Conservation (phyloP, 2,113 vertebrate species). For the Empidonax alnorum region DNA sequence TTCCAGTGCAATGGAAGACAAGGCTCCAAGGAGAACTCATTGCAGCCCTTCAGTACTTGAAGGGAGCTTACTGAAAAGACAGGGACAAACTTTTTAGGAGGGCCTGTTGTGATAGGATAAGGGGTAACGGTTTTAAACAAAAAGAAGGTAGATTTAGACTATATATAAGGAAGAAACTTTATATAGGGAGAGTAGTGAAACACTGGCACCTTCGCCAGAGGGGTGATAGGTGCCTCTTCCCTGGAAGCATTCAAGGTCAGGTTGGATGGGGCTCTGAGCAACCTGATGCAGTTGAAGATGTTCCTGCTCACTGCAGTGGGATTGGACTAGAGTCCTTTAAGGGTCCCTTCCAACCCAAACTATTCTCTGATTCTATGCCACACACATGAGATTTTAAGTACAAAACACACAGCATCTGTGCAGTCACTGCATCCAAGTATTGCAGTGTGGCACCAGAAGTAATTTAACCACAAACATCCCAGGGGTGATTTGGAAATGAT, state of each 20-base stretch:
- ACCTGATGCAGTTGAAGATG: not conserved
- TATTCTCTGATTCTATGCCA: not conserved
- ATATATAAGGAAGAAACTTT: not conserved
- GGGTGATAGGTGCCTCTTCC: not conserved
- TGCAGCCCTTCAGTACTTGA: not conserved
- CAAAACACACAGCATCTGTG: not conserved
- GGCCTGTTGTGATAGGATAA: not conserved
- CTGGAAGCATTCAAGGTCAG: not conserved
- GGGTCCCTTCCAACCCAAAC: not conserved
- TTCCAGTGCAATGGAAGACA: not conserved
- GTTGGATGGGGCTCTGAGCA: not conserved
- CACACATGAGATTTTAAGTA: not conserved
- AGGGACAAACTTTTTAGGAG: not conserved
- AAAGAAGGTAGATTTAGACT: not conserved
- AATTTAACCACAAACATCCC: not conserved
- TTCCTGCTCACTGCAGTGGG: not conserved
- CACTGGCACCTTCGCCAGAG: not conserved
- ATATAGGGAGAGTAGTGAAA: not conserved
- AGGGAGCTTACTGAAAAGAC: not conserved
- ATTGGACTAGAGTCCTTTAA: not conserved
- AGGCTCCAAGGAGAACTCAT: not conserved
- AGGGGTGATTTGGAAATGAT: not conserved
- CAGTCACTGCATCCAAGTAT: not conserved
- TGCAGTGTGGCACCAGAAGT: not conserved
- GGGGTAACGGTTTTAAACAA: not conserved